Base-by-base conservation (phyloP, 2,888 invertebrate genomes). In the Lepas anatifera region DNA sequence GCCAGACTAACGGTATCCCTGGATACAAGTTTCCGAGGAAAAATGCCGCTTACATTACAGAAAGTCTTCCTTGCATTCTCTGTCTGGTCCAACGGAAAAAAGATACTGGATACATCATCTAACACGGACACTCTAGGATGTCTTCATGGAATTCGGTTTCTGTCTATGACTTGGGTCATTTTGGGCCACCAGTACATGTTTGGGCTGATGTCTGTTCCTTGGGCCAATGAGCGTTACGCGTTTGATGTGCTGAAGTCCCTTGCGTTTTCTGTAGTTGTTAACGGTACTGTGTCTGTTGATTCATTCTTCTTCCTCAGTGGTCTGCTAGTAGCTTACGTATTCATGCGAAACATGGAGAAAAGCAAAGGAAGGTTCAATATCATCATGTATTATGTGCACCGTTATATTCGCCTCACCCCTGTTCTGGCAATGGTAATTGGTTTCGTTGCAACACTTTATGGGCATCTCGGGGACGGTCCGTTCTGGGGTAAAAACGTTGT, bases 351-450 rank as follows among this genome's bases (percentile, higher is more conserved):
- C 66, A 66, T 66, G 41, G 41, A 41, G 25, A 37, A n/a, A 16
- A 16, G 35, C 16, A 37, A 66, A 2, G 66, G 66, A 3, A 37
- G 39, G 25, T 66, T 58, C 29, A 58, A 66, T n/a, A 37, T 66
- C 16, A 13, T 66, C 27, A 41, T 69, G 68, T 71, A 68, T 25
- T 71, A 71, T n/a, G 64, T 71, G 1, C 69, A 71, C 41, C 46
- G 71, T 3, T 68, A 63, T 25, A 64, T 71, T 18, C 35, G 71
- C 7, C 50, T 71, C 2, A 71, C 70, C 7, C 64, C 46, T 25
- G 64, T 43, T 2, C 32, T 70, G 16, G 71, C 70, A 1, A 39
- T 67, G 22, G 52, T 52, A 2, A 37, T 70, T 10, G 68, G 43
- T 22, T 70, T 71, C n/a, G 39, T 68, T 10, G 52, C 46, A 22